Base-by-base conservation (phyloP, 2,113 vertebrate species). In the Erythrocercus mccallii region DNA sequence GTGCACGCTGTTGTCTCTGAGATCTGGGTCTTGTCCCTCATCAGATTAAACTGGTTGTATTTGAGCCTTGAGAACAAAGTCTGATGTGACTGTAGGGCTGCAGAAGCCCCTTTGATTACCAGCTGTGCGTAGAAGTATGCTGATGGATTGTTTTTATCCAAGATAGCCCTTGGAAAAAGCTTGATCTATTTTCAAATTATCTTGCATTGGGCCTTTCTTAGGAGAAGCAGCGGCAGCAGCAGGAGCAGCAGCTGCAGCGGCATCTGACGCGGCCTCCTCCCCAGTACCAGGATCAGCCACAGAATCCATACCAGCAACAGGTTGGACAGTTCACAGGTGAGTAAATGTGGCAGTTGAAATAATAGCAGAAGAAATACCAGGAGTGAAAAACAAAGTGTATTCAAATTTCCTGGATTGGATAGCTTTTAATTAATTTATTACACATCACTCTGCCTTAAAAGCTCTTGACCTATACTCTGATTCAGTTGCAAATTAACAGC, bases 211-310 rank as follows among this genome's bases (percentile, higher is more conserved):
- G 19, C 73, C 17, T 93, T 77, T 81, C 81, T 35, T 68, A 99
- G 99, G 99, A 99, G 94, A 99, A 99, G 40, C 99, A 99, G 96
- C 96, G 99, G 37, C 98, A 99, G 69, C 98, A 98, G 93, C 98
- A 99, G 90, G 99, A 99, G 92, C 99, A 99, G 68, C 99, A 99
- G 94, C 97, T 99, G 78, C 99, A 99, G 97, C 98, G 99, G 51
- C 99, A 99, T 82, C 97, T 99, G 92, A 99, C 99, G 6, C 98
- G 99, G 25, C 99, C 99, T 0, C 99, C 99, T 4, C 99, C 99
- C 31, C 99, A 99, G 91, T 99, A 99, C 91, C 99, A 99, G 97
- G 99, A 99, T 96, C 99, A 99, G 6, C 86, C 97, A 5, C 99
- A 99, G 97, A 99, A 98, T 66, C 97, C 98, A 0, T 99, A 99